A percentile compares a stretch with the other conserved stretches of the same genome.
phyloP scores from a whole-genome alignment of 2,113 vertebrate genomes.

The Bubalus kerabau region DNA sequence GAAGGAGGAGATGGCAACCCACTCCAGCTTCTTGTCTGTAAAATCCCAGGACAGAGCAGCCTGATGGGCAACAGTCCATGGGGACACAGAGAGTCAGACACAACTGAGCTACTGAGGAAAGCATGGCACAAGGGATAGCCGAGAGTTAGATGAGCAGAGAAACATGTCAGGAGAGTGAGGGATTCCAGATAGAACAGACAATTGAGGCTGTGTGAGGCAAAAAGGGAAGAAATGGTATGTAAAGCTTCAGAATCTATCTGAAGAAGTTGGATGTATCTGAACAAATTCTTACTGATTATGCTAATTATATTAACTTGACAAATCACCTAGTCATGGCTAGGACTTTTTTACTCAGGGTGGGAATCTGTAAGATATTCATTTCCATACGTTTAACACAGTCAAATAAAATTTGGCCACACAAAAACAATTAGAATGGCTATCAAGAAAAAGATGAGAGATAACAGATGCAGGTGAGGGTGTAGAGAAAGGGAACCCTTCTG shows the following conservation, averaged over 20 bases:
- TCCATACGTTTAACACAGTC: background rate
- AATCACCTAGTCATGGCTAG: background rate
- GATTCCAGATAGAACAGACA: background rate
- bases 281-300: background rate
- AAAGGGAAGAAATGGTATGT: background rate
- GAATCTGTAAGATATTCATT: background rate
- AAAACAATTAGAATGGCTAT: background rate
- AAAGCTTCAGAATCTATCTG: background rate
- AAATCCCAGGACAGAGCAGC: background rate
- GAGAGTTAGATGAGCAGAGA: background rate
- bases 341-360: background rate
- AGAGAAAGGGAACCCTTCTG: background rate
- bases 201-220: background rate
- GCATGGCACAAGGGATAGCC: background rate
- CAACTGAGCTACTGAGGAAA: background rate
- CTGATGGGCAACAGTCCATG: background rate
- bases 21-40: background rate
- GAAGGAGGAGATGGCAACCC: background rate
- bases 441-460: background rate
- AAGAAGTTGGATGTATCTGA: background rate
- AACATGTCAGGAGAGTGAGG: background rate
- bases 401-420: background rate
- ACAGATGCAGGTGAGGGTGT: background rate
- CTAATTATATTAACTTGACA: constrained; percentile 4
- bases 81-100: background rate